These are phyloP conservation scores for Sebastes vulpes DNA, from an alignment of 2,797 vertebrate species.

Conservation along the genomic window DNA sequence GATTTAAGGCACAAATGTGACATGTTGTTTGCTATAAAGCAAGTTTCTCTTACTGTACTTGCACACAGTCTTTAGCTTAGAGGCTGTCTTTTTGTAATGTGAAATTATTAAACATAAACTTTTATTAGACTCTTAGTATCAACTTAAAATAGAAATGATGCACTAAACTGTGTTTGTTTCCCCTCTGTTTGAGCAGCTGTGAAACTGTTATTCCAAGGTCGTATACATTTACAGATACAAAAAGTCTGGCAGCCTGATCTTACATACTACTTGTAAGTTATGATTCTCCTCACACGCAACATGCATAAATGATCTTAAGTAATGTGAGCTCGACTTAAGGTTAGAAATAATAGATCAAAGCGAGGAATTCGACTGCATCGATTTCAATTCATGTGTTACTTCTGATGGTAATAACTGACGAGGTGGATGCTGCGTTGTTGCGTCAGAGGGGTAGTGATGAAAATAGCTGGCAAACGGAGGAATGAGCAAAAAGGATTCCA, in stretches of 20 bases:
- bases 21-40: not conserved
- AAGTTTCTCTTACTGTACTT: not conserved
- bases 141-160: not conserved
- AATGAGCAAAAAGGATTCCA: conserved; percentile 46
- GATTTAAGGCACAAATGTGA: not conserved
- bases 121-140: conserved; percentile 4
- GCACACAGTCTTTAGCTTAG: not conserved
- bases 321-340: conserved; percentile 55
- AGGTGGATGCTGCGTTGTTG: conserved; percentile 65
- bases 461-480: conserved; percentile 71
- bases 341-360: conserved; percentile 83
- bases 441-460: conserved; percentile 77
- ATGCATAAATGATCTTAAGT: conserved; percentile 75
- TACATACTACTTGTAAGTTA: conserved; percentile 11
- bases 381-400: conserved; percentile 69
- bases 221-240: conserved; percentile 21
- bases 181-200: conserved; percentile 19
- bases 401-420: conserved; percentile 67
- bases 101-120: not conserved
- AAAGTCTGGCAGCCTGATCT: conserved; percentile 10
- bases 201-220: conserved; percentile 35
- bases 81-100: not conserved
- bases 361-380: conserved; percentile 43
- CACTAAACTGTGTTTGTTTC: not conserved
- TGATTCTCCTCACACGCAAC: conserved; percentile 48